phyloP scores from a whole-genome alignment of 2,888 invertebrate genomes.

The Ormyrus pomaceus region DNA sequence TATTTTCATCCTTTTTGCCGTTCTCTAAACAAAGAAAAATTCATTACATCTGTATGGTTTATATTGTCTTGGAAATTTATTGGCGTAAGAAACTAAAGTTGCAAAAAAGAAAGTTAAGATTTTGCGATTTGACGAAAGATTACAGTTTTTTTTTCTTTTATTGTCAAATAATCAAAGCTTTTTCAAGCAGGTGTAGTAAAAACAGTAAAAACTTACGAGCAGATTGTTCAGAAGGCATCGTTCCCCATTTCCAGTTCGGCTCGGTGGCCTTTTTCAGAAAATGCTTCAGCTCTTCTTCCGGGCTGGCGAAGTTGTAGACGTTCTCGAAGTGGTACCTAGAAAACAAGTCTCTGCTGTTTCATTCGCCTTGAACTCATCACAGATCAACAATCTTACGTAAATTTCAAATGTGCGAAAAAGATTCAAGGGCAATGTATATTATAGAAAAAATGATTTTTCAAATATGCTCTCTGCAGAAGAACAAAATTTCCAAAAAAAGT shows the following conservation, averaged over 20 bases:
- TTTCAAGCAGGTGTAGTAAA: too few species aligned
- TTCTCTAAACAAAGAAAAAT: slow-evolving; percentile 30
- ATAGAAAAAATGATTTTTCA: background rate
- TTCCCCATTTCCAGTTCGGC: slow-evolving; percentile 89
- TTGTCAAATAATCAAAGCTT: too few species aligned
- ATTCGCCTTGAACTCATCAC: slow-evolving; percentile 37
- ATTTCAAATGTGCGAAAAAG: slow-evolving; percentile 22
- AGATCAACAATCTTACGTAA: slow-evolving; percentile 15
- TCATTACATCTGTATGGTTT: background rate
- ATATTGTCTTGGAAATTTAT: too few species aligned
- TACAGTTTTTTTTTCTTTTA: too few species aligned
- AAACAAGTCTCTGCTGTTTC: slow-evolving; percentile 47
- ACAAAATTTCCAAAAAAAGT: background rate
- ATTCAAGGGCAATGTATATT: background rate
- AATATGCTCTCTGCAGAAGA: background rate
- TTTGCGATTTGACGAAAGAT: too few species aligned
- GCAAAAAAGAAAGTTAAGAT: too few species aligned
- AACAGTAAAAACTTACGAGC: slow-evolving; percentile 44
- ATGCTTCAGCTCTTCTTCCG: slow-evolving; percentile 87
- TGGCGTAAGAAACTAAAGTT: too few species aligned
- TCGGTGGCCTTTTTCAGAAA: slow-evolving; percentile 87
- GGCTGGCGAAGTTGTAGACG: slow-evolving; percentile 82
- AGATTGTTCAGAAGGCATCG: slow-evolving; percentile 49
- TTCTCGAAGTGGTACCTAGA: slow-evolving; percentile 86
- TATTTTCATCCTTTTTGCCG: slow-evolving; percentile 50